phyloP scores from a whole-genome alignment of 2,113 vertebrate species.

The Thalassarche chlororhynchos region DNA sequence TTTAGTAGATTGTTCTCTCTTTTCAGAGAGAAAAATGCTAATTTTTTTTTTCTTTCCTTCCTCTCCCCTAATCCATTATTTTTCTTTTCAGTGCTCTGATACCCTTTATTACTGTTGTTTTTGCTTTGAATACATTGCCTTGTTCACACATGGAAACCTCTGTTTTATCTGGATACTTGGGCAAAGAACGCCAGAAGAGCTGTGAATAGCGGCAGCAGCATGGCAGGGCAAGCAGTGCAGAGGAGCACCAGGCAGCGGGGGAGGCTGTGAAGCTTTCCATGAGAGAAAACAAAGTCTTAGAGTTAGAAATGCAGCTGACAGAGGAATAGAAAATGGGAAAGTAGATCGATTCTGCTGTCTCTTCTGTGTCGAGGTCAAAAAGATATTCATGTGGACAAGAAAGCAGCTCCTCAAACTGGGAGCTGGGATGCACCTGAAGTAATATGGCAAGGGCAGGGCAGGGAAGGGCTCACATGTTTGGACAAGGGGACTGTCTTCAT shows the following conservation, averaged over 20 bases:
- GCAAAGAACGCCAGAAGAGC: not conserved
- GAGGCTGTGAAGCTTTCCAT: not conserved
- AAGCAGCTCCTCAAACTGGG: not conserved
- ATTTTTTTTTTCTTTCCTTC: not conserved
- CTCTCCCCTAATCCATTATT: not conserved
- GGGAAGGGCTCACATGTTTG: not conserved
- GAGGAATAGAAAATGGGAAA: not conserved
- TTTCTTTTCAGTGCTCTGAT: not conserved
- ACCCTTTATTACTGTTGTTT: not conserved
- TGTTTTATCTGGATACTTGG: not conserved
- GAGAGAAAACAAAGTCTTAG: not conserved
- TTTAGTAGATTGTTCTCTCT: not conserved
- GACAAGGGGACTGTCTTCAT: not conserved
- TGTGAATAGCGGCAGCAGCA: not conserved
- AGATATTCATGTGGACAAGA: not conserved
- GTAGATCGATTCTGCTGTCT: not conserved
- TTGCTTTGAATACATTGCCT: not conserved
- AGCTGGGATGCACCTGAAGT: not conserved
- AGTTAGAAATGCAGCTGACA: not conserved
- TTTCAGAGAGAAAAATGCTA: not conserved
- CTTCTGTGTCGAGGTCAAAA: not conserved
- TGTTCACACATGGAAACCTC: not conserved
- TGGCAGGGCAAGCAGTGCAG: not conserved
- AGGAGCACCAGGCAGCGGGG: not conserved
- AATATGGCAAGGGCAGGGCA: not conserved